Percentiles rank a stretch among this genome's conserved stretches.
Evolutionary conservation across 1,140 invertebrate genomes (phyloP).

Genomic region (Zaprionus davidi): DNA sequence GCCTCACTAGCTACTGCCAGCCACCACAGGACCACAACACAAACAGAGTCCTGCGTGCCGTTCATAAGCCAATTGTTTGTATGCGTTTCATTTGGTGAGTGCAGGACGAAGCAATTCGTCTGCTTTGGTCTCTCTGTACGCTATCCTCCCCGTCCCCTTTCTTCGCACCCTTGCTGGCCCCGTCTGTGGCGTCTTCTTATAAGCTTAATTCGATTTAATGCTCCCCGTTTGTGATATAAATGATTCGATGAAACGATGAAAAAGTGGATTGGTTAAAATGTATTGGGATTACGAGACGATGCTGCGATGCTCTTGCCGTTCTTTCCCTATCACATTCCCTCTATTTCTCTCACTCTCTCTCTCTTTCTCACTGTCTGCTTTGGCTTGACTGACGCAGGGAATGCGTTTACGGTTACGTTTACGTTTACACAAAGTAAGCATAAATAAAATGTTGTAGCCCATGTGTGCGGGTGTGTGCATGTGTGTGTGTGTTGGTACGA

Average conservation of each 20-base stretch:
- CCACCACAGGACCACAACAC: conserved; percentile 43
- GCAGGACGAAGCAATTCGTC: conserved; percentile 56
- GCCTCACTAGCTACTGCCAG: background rate
- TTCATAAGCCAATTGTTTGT: conserved; percentile 83
- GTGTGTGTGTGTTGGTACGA: conserved; percentile 32
- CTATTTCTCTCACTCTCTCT: background rate
- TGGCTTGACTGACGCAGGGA: conserved; percentile 40
- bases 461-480: conserved; percentile 34
- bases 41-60: conserved; percentile 63
- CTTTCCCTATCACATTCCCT: background rate
- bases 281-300: conserved; percentile 70
- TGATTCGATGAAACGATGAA: conserved; percentile 83
- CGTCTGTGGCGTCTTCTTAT: conserved; percentile 54
- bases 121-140: conserved; percentile 22
- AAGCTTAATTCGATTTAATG: conserved; percentile 84
- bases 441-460: conserved; percentile 72
- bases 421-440: conserved; percentile 80
- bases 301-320: conserved; percentile 9
- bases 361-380: conserved; percentile 22
- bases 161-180: background rate
- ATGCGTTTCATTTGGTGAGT: conserved; percentile 80
- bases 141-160: background rate
- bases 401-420: conserved; percentile 64
- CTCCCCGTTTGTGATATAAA: conserved; percentile 84
- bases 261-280: conserved; percentile 83